Evolutionary conservation across 2,888 invertebrate genomes (phyloP).

Genomic region (Andrena minutula): DNA sequence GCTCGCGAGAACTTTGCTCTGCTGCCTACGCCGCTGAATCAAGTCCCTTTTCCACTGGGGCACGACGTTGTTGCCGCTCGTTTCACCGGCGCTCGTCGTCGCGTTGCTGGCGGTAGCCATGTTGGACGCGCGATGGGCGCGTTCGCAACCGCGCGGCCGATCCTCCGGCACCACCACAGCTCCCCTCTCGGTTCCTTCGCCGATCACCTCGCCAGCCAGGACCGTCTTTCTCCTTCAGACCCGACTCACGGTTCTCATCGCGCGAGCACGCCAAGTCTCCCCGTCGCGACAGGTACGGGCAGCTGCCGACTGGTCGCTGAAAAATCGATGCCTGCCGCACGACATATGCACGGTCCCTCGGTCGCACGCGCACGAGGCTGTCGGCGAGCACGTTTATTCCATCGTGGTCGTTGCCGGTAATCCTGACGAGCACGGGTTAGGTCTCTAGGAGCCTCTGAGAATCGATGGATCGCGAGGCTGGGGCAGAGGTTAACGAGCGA

Average conservation of each 20-base stretch:
- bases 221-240: constrained; percentile 20
- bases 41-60: constrained; percentile 95
- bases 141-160: constrained; percentile 61
- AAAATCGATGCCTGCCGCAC: constrained; percentile 59
- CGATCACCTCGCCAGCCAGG: constrained; percentile 2
- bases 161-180: constrained; percentile 11
- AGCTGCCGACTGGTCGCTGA: constrained; percentile 27
- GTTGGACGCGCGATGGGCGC: constrained; percentile 73
- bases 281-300: constrained; percentile 3
- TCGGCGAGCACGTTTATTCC: constrained; percentile 19
- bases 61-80: constrained; percentile 80
- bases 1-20: constrained; percentile 81
- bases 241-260: background rate
- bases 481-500: background rate
- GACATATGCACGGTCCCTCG: constrained; percentile 26
- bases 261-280: constrained; percentile 1
- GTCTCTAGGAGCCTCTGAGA: background rate
- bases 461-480: background rate
- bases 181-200: constrained; percentile 9
- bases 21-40: constrained; percentile 90
- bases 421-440: too few species aligned
- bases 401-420: background rate
- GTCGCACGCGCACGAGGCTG: constrained; percentile 23
- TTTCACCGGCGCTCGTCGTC: constrained; percentile 60
- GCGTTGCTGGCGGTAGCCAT: constrained; percentile 77